Base-by-base conservation (phyloP, 64 coral and sea anemone species). In the Dendrophyllia cribrosa region DNA sequence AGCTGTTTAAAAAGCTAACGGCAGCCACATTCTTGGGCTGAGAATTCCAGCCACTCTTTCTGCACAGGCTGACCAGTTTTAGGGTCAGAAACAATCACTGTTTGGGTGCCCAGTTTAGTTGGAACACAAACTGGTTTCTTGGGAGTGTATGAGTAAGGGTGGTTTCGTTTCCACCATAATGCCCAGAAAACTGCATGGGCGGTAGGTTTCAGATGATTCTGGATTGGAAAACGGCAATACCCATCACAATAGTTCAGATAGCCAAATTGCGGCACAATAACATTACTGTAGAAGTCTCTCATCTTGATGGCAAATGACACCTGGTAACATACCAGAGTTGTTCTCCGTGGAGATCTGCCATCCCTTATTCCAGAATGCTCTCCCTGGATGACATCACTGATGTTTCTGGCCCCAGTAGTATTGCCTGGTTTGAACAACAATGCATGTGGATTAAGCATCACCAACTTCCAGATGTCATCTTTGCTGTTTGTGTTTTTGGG, bases 41-140 rank as follows among this genome's bases (percentile, higher is more conserved):
- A 72, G 45, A 72, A 72, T 13, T 72, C 34, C 70, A 23, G 34
- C 70, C 70, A 72, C 70, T 72, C 24, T 72, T 72, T 72, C 70
- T 72, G 70, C 25, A 72, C 70, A 15, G 70, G 70, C 25, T 72
- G 70, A 5, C 34, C 70, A 15, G 70, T 72, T 46, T 72, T 34
- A 43, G 70, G 70, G 25, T 72, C 70, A 43, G 24, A 43, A 0
- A 43, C 10, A 24, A 72, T 72, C 13, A 72, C 70, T 43, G 70
- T 11, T 72, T 23, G 25, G 5, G 25, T 43, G 10, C 24, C 34
- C 15, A 72, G 34, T 34, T 72, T 72, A 72, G 70, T 43, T 72
- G 70, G 70, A 15, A 72, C 25, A 43, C 70, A 72, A 9, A 44
- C 6, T 4, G 70, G 70, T 72, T 34, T 72, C 34, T 13, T 72